Evolutionary conservation across 2,888 invertebrate species (phyloP).

Genomic region (Cecidostiba fungosa): DNA sequence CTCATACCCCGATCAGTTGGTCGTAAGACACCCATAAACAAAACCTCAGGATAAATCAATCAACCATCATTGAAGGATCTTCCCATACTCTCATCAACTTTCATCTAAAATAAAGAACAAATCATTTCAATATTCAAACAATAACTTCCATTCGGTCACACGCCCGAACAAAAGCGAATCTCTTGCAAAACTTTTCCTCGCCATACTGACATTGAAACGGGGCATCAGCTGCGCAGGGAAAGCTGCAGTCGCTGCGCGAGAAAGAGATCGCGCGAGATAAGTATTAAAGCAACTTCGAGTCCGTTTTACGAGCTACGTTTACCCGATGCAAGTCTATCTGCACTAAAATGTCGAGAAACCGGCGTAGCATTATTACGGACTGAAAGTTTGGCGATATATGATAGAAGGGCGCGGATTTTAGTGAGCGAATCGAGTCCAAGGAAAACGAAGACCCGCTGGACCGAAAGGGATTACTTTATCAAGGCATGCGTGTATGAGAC

Average conservation of each 20-base stretch:
- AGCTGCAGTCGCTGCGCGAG: not conserved
- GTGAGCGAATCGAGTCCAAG: constrained; percentile 50
- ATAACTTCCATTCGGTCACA: not conserved
- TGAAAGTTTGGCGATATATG: not conserved
- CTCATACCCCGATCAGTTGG: not conserved
- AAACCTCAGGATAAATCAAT: not conserved
- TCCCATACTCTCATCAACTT: not conserved
- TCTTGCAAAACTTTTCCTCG: not conserved
- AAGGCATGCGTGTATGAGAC: not conserved
- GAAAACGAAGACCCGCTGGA: constrained; percentile 12
- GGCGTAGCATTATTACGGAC: not conserved
- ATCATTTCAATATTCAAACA: not conserved
- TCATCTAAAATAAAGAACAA: not conserved
- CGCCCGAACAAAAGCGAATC: not conserved
- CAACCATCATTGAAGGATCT: not conserved
- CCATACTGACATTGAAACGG: constrained; percentile 15
- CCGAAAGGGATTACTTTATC: not conserved
- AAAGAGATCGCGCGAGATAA: constrained; percentile 14
- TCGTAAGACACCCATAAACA: not conserved
- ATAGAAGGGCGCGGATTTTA: constrained; percentile 39
- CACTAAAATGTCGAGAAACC: constrained; percentile 44
- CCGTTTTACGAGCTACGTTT: constrained; percentile 22
- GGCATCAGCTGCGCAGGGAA: constrained; percentile 35
- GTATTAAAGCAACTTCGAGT: constrained; percentile 3
- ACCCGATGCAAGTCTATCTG: not conserved